Percentiles rank a stretch among this genome's conserved stretches.
Evolutionary conservation across 2,888 invertebrate species (phyloP).

Genomic region (Drosophila tripunctata): DNA sequence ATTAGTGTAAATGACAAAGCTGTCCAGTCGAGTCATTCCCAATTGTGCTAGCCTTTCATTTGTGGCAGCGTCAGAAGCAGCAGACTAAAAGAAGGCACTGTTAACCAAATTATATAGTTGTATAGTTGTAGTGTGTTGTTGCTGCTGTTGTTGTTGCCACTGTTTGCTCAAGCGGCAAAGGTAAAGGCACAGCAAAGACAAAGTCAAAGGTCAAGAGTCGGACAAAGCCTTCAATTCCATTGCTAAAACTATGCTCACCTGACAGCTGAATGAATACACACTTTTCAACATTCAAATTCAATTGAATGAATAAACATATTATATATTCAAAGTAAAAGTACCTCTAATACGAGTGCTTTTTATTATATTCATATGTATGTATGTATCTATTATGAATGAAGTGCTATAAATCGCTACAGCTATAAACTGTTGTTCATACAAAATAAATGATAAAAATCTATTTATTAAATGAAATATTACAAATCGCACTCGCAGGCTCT

Average conservation of each 20-base stretch:
- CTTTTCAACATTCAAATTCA: constrained; percentile 20
- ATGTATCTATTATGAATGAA: not conserved
- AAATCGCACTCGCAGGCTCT: too few species aligned
- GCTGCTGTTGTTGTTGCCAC: constrained; percentile 14
- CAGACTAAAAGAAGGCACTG: constrained; percentile 37
- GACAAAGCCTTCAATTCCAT: constrained; percentile 20
- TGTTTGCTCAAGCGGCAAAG: constrained; percentile 29
- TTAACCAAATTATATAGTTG: constrained; percentile 41
- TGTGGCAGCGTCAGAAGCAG: constrained; percentile 29
- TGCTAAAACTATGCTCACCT: constrained; percentile 23
- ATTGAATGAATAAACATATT: not conserved
- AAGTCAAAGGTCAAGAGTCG: constrained; percentile 42
- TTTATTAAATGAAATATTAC: constrained; percentile 15
- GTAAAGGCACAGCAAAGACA: constrained; percentile 1
- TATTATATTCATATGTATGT: not conserved
- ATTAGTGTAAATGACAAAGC: constrained; percentile 22
- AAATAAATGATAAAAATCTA: too few species aligned
- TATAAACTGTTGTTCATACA: too few species aligned
- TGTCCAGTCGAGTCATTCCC: constrained; percentile 35
- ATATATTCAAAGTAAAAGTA: not conserved
- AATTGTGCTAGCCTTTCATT: constrained; percentile 58
- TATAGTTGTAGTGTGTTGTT: constrained; percentile 10
- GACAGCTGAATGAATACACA: constrained; percentile 11
- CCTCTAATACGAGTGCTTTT: not conserved
- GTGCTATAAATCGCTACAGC: too few species aligned